Evolutionary conservation across 1,140 invertebrate genomes (phyloP).

Genomic region (Brachionus calyciflorus): DNA sequence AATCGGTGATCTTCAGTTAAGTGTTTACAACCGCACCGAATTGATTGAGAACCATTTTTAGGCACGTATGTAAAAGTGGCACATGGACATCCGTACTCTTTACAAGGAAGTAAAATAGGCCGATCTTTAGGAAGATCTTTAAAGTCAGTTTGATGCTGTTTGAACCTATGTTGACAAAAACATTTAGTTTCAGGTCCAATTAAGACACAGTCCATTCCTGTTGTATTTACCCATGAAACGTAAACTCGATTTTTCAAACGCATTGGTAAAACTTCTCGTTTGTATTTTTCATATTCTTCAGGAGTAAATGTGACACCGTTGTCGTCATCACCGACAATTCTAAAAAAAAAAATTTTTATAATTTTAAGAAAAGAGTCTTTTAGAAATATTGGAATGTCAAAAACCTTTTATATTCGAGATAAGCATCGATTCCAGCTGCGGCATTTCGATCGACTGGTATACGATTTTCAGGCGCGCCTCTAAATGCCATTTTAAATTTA

Average conservation of each 20-base stretch:
- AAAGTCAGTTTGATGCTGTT: conserved; percentile 61
- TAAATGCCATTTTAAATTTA: conserved; percentile 23
- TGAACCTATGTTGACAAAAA: conserved; percentile 61
- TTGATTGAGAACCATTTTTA: conserved; percentile 56
- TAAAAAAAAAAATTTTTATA: conserved; percentile 48
- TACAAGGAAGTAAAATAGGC: conserved; percentile 57
- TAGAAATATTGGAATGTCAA: not conserved
- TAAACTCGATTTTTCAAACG: conserved; percentile 57
- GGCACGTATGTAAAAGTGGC: conserved; percentile 58
- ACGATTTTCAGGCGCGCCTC: conserved; percentile 35
- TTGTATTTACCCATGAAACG: conserved; percentile 54
- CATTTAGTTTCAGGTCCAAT: conserved; percentile 61
- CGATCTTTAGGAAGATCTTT: conserved; percentile 53
- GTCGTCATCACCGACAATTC: conserved; percentile 62
- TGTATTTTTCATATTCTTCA: conserved; percentile 61
- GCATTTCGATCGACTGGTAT: conserved; percentile 48
- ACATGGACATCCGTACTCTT: conserved; percentile 57
- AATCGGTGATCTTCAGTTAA: conserved; percentile 55
- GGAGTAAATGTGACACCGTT: conserved; percentile 58
- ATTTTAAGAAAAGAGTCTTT: conserved; percentile 14
- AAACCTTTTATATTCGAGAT: conserved; percentile 58
- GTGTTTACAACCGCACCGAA: conserved; percentile 60
- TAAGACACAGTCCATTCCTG: conserved; percentile 62
- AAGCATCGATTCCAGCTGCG: conserved; percentile 55
- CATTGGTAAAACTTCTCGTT: conserved; percentile 49